phyloP scores from a whole-genome alignment of 2,113 vertebrate species.

The Tupaia tana region DNA sequence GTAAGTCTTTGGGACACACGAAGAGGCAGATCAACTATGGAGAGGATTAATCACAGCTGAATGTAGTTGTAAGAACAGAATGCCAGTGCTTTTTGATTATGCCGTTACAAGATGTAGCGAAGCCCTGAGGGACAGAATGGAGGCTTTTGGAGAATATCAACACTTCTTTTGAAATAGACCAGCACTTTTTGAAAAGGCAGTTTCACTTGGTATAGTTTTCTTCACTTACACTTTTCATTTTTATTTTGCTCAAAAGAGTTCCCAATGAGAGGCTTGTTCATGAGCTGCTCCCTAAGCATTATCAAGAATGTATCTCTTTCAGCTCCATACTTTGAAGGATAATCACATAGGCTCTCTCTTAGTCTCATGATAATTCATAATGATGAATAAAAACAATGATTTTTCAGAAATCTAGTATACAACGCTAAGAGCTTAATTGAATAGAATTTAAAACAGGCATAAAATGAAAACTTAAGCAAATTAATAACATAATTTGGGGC shows the following conservation, averaged over 20 bases:
- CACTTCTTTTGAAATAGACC: constrained; percentile 82
- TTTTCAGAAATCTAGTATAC: constrained; percentile 43
- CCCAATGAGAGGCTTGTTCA: constrained; percentile 62
- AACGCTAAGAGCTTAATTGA: background rate
- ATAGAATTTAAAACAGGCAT: constrained; percentile 7
- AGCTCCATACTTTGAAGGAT: background rate
- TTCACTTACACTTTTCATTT: constrained; percentile 79
- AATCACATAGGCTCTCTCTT: constrained; percentile 40
- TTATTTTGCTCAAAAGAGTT: constrained; percentile 77
- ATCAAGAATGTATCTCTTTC: constrained; percentile 47
- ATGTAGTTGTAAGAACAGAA: constrained; percentile 51
- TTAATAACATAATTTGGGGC: background rate
- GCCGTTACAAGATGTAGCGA: constrained; percentile 71
- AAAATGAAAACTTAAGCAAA: background rate
- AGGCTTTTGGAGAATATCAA: constrained; percentile 83
- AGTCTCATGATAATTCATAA: background rate
- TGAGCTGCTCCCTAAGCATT: constrained; percentile 62
- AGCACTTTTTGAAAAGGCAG: constrained; percentile 77
- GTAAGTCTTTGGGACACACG: constrained; percentile 55
- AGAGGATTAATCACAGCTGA: constrained; percentile 69
- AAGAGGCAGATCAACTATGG: constrained; percentile 77
- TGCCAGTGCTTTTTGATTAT: constrained; percentile 78
- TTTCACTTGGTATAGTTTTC: constrained; percentile 84
- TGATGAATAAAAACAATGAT: background rate
- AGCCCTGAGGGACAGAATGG: constrained; percentile 72